Base-by-base conservation (phyloP, 1,140 invertebrate species). In the Pseudomyrmex pallidus region DNA sequence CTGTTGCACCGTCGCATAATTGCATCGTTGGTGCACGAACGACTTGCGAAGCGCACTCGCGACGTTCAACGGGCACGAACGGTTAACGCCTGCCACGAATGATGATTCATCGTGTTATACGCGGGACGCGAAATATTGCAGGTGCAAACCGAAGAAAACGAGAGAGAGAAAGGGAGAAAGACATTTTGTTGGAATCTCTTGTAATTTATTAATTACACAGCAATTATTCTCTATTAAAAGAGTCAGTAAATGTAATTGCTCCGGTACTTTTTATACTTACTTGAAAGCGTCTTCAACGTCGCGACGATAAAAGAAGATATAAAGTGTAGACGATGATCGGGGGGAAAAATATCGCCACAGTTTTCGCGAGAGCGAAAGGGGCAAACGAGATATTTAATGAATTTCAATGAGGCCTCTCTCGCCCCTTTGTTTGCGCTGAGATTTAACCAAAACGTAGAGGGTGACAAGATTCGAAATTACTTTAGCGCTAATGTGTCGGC, bases 361-460 rank as follows among this genome's bases (percentile, higher is more conserved):
- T 15, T 61, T 20, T 8, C 25, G 12, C 7, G 56, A 46, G 35
- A 59, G 25, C 12, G 70, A 82, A 63, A 52, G 56, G 48, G 17
- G 66, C 59, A 48, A 63, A 44, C 54, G 35, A 61, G 68, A 50
- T 35, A 83, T 86, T 90, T 86, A 90, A 91, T 90, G 88, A 91
- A 92, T 91, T 92, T 89, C 86, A 90, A 91, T 87, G 84, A 84
- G 67, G 44, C 77, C 86, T 54, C 15, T 73, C 57, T 13, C 80
- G 86, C 87, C 89, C 89, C 91, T 87, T 91, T 90, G 89, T 91
- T 91, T 92, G 86, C 86, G 50, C 67, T 17, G 63, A 74, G 72
- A 64, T 84, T 89, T 87, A 83, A 66, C 70, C 83, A 90, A 35
- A 90, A 90, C 88, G 74, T 89, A 84, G 87, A 85, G 87, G 74